Evolutionary conservation across 2,888 invertebrate genomes (phyloP).

Genomic region (Sesamia inferens): DNA sequence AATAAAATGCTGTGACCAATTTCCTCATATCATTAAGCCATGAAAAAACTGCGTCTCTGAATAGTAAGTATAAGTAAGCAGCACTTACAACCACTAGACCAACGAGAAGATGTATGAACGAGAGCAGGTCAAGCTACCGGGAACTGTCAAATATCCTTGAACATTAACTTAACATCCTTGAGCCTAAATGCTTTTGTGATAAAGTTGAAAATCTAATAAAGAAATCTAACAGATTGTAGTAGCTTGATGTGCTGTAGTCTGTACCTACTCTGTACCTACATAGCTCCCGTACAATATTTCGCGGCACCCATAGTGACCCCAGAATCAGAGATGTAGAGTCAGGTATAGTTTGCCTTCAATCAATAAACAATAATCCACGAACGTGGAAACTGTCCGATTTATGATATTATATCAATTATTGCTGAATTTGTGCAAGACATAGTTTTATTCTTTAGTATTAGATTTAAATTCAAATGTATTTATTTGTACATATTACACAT

Average conservation of each 20-base stretch:
- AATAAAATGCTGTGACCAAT: not conserved
- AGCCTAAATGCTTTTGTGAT: no score
- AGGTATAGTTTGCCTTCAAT: not conserved
- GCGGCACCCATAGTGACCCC: not conserved
- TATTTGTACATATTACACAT: no score
- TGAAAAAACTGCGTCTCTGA: not conserved
- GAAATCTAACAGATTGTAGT: no score
- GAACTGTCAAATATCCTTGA: no score
- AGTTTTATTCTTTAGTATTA: not conserved
- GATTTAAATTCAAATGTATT: no score
- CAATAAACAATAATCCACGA: not conserved
- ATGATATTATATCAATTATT: not conserved
- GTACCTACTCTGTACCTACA: no score
- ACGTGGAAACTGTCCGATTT: not conserved
- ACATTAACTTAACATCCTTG: no score
- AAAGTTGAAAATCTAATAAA: no score
- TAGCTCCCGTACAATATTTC: not conserved
- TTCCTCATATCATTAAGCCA: not conserved
- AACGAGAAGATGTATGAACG: not conserved
- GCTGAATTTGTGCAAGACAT: not conserved
- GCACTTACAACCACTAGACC: not conserved
- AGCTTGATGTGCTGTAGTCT: no score
- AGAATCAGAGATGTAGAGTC: not conserved
- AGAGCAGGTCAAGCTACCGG: no score
- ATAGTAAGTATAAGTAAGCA: not conserved